Conservation (phyloP, 2,888 invertebrate genomes). For the Hydropsyche betteni region DNA sequence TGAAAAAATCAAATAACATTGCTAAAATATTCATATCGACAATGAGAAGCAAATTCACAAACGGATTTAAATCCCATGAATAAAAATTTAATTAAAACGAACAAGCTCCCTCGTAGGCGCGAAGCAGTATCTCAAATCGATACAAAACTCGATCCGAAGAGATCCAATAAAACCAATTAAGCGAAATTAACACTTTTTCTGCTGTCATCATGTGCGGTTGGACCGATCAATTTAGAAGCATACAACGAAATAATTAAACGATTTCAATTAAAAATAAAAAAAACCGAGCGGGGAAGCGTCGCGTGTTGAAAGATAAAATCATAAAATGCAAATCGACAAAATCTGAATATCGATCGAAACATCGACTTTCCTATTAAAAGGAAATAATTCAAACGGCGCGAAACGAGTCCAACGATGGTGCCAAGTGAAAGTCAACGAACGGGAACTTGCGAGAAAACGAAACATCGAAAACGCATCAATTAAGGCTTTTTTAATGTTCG, state of each 20-base stretch:
- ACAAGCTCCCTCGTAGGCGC: background rate
- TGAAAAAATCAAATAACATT: no score
- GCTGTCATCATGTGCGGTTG: constrained; percentile 9
- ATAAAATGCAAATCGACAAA: constrained; percentile 26
- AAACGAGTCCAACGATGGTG: background rate
- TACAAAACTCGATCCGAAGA: constrained; percentile 1
- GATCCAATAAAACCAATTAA: constrained; percentile 16
- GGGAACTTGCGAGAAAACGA: background rate
- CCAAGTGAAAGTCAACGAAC: constrained; percentile 1
- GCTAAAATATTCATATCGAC: no score
- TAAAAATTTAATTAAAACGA: background rate
- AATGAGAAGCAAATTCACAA: background rate
- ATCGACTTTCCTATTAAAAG: constrained; percentile 24
- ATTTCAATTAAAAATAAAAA: background rate
- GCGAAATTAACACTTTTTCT: constrained; percentile 8
- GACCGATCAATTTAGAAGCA: background rate
- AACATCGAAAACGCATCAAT: background rate
- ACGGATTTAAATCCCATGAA: background rate
- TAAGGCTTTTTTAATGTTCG: background rate
- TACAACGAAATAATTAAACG: constrained; percentile 2
- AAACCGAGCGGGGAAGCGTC: background rate
- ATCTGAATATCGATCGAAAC: constrained; percentile 33
- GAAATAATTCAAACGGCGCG: constrained; percentile 13
- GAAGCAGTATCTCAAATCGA: constrained; percentile 16
- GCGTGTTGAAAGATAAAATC: constrained; percentile 27